These are phyloP conservation scores for Phrynosoma platyrhinos DNA, from an alignment of 2,113 vertebrate genomes.

Conservation along the genomic window DNA sequence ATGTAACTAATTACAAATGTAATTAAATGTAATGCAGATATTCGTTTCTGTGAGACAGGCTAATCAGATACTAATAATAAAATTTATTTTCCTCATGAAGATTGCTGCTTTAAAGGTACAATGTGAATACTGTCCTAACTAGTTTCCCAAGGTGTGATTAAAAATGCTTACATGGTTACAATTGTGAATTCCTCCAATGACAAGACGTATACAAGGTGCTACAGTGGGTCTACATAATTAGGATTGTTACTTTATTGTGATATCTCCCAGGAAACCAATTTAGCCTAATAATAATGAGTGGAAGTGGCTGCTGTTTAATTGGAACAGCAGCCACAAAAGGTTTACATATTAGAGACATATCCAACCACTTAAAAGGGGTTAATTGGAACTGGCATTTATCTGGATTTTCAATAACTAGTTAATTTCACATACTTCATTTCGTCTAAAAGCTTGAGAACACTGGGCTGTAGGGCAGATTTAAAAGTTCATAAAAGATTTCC, in stretches of 20 bases:
- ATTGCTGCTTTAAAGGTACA: not conserved
- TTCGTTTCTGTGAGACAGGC: not conserved
- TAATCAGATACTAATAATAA: not conserved
- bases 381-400: not conserved
- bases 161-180: not conserved
- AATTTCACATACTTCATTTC: constrained; percentile 17
- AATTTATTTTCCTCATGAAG: not conserved
- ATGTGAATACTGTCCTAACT: not conserved
- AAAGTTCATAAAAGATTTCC: constrained; percentile 3
- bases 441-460: not conserved
- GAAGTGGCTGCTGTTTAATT: constrained; percentile 22
- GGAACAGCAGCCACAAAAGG: constrained; percentile 22
- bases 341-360: not conserved
- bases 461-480: constrained; percentile 10
- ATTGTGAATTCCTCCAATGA: not conserved
- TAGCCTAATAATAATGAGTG: constrained; percentile 22
- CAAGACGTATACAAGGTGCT: not conserved
- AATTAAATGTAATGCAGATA: not conserved
- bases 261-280: constrained; percentile 28
- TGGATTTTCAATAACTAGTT: not conserved
- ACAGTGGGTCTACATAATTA: constrained; percentile 7
- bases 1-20: not conserved
- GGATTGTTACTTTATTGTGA: constrained; percentile 10
- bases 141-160: not conserved
- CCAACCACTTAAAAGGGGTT: constrained; percentile 11